These are phyloP conservation scores for Drosophila repletoides DNA, from an alignment of 1,140 invertebrate genomes.

Conservation along the genomic window DNA sequence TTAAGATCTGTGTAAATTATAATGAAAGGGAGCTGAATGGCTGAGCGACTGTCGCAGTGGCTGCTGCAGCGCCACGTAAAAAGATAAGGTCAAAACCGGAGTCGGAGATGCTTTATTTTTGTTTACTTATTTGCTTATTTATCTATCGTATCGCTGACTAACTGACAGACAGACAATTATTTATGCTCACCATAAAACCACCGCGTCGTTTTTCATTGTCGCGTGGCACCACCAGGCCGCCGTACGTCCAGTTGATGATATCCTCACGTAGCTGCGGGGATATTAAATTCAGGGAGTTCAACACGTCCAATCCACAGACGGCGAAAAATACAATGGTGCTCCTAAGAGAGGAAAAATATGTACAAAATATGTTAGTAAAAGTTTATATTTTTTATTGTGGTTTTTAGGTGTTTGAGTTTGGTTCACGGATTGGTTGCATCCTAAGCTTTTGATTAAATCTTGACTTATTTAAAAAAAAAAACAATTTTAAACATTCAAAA, in stretches of 20 bases:
- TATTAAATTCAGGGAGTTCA: conserved; percentile 88
- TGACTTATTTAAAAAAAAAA: no score
- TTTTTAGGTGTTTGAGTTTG: not conserved
- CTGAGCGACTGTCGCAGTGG: conserved; percentile 51
- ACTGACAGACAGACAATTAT: conserved; percentile 32
- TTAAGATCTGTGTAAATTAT: conserved; percentile 9
- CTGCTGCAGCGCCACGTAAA: conserved; percentile 54
- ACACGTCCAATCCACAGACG: conserved; percentile 93
- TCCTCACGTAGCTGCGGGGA: conserved; percentile 85
- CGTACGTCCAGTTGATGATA: conserved; percentile 96
- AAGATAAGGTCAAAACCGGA: conserved; percentile 47
- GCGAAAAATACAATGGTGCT: conserved; percentile 94
- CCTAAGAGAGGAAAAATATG: conserved; percentile 83
- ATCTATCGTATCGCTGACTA: conserved; percentile 18
- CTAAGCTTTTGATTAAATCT: no score
- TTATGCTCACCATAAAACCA: conserved; percentile 87
- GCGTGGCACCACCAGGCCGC: conserved; percentile 88
- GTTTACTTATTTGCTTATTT: conserved; percentile 32
- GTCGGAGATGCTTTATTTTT: not conserved
- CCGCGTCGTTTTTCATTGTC: conserved; percentile 84
- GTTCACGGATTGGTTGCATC: not conserved
- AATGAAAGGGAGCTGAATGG: not conserved
- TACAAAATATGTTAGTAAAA: not conserved
- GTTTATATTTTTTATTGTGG: not conserved
- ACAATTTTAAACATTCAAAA: no score